These are phyloP conservation scores for Apocheima hispidaria DNA, from an alignment of 2,888 invertebrate genomes.

Conservation along the genomic window DNA sequence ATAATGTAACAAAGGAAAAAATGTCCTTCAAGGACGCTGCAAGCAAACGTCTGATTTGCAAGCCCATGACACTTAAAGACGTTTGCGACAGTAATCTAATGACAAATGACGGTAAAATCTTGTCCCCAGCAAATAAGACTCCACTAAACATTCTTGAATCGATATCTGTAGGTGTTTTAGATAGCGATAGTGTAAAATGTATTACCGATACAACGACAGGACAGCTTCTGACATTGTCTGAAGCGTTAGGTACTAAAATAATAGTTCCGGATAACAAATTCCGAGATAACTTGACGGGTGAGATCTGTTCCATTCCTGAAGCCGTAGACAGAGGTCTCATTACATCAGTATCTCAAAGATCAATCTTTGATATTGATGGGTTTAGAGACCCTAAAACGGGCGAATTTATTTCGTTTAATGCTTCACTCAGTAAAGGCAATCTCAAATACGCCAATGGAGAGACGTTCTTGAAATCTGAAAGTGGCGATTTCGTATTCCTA, in stretches of 20 bases:
- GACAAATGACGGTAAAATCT: constrained; percentile 91
- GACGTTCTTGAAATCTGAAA: constrained; percentile 90
- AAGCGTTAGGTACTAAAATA: constrained; percentile 93
- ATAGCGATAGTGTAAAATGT: constrained; percentile 93
- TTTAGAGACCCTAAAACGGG: constrained; percentile 93
- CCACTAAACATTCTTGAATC: constrained; percentile 94
- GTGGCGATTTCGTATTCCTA: constrained; percentile 91
- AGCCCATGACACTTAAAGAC: constrained; percentile 97
- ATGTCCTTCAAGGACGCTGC: constrained; percentile 94
- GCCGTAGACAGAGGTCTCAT: constrained; percentile 96
- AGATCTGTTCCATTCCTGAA: constrained; percentile 92
- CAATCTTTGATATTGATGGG: constrained; percentile 96
- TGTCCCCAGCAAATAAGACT: constrained; percentile 92
- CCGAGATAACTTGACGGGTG: constrained; percentile 90
- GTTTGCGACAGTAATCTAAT: constrained; percentile 92
- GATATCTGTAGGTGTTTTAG: constrained; percentile 94
- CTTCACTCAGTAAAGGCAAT: constrained; percentile 91
- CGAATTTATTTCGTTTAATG: constrained; percentile 94
- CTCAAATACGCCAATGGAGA: constrained; percentile 91
- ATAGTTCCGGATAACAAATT: constrained; percentile 91
- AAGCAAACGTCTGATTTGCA: constrained; percentile 91
- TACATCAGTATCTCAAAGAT: constrained; percentile 94
- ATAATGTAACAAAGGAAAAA: constrained; percentile 91
- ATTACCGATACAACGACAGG: constrained; percentile 93
- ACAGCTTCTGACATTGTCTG: constrained; percentile 92